Base-by-base conservation (phyloP, 2,888 invertebrate species). In the Atethmia centrago region DNA sequence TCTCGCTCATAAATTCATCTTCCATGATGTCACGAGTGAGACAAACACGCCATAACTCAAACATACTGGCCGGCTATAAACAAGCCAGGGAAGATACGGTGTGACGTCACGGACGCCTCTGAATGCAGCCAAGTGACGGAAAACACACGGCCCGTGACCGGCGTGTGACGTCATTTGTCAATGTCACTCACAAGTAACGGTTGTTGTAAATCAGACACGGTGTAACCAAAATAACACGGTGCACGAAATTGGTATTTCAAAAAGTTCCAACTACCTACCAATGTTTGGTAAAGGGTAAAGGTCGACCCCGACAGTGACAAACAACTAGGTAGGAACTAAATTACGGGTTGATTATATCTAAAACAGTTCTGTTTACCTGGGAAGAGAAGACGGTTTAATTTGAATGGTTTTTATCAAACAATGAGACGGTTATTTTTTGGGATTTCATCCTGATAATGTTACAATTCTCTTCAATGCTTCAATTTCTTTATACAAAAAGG, bases 101-200 rank as follows among this genome's bases (percentile, higher is more conserved):
- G 87, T 90, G 89, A 89, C 88, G 89, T 88, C 87, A 85, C 83
- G 73, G 75, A 49, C 64, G 75, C 78, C 81, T 74, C 77, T 84
- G 77, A 77, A 84, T 84, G 82, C 84, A 87, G 78, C 80, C 89
- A 90, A 90, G 90, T 92, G 92, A 93, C 92, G 91, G 88, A 90
- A 91, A 92, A 93, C 92, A 93, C 90, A 90, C 90, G 90, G 90
- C 84, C 89, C 90, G 88, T 92, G 93, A 92, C 90, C 91, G 88
- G 77, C 82, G 71, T 86, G 90, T 93, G 93, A 93, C 92, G 93
- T 94, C 92, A 94, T 95, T 94, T 92, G 92, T 95, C 93, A 93
- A 88, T 90, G 94, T 94, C 95, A 89, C 88, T 91, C 90, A 89
- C 80, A 85, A 85, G 85, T 89, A 88, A 90, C 91, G 89, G 90